These are phyloP conservation scores for Lucilia cuprina DNA, from an alignment of 1,140 invertebrate species.

Conservation along the genomic window DNA sequence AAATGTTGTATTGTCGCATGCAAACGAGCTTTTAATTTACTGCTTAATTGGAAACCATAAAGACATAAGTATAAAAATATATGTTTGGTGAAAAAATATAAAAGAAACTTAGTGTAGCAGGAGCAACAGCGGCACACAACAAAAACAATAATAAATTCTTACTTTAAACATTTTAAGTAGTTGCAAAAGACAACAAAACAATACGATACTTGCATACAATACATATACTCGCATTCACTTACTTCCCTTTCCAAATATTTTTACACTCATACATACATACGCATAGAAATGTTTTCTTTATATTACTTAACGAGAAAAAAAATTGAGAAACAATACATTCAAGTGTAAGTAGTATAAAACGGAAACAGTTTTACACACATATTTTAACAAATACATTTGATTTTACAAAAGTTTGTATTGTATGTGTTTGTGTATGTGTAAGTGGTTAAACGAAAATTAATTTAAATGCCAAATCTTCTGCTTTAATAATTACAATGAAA, in stretches of 20 bases:
- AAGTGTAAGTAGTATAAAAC: background rate
- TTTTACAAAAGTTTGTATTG: background rate
- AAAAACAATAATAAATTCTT: conserved; percentile 22
- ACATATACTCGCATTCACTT: background rate
- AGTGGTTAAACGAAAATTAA: background rate
- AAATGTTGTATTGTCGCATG: background rate
- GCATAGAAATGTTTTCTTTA: no score
- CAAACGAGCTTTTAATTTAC: conserved; percentile 32
- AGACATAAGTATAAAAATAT: conserved; percentile 12
- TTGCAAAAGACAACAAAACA: background rate
- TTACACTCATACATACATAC: no score
- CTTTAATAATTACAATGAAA: background rate
- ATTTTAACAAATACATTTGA: background rate
- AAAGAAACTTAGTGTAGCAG: background rate
- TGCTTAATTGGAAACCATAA: conserved; percentile 29
- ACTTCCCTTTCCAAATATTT: background rate
- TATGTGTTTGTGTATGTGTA: background rate
- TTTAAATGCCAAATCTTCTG: background rate
- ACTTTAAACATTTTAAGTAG: background rate
- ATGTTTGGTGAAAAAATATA: background rate
- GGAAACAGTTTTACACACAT: background rate
- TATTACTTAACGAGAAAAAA: background rate
- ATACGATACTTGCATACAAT: background rate
- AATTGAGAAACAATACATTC: background rate
- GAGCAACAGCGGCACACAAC: background rate